Evolutionary conservation across 2,113 vertebrate species (phyloP).

Genomic region (Melanerpes formicivorus): DNA sequence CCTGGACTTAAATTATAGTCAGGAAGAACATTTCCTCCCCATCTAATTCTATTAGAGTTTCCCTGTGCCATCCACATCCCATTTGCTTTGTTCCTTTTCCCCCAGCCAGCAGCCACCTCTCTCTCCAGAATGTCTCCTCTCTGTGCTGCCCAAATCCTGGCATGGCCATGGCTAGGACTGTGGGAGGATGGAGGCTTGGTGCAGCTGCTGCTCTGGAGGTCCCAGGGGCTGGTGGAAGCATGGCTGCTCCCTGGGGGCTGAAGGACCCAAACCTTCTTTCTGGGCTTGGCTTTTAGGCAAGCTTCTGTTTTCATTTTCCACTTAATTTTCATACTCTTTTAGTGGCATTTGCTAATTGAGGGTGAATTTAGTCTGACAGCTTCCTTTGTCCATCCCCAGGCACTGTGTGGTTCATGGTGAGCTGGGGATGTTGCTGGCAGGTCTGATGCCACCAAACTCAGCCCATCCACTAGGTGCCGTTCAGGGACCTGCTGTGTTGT

Average conservation of each 20-base stretch:
- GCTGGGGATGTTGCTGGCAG: background rate
- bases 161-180: accelerated
- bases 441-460: accelerated
- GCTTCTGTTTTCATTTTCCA: background rate
- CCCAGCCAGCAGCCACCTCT: background rate
- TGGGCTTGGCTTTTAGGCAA: background rate
- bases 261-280: accelerated
- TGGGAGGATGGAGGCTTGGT: background rate
- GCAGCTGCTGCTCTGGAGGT: background rate
- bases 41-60: conserved; percentile 9
- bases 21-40: background rate
- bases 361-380: background rate
- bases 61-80: background rate
- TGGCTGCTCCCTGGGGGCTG: background rate
- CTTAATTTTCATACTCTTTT: background rate
- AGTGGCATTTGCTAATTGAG: background rate
- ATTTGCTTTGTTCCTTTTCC: background rate
- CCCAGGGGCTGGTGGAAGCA: background rate
- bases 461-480: accelerated
- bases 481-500: background rate
- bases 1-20: background rate
- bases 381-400: accelerated
- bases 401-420: background rate
- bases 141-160: background rate
- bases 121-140: background rate